Percentiles rank a stretch among this genome's conserved stretches.
These are phyloP conservation scores for Tretioscincus oriximinensis DNA, from an alignment of 2,113 vertebrate species.

Conservation along the genomic window DNA sequence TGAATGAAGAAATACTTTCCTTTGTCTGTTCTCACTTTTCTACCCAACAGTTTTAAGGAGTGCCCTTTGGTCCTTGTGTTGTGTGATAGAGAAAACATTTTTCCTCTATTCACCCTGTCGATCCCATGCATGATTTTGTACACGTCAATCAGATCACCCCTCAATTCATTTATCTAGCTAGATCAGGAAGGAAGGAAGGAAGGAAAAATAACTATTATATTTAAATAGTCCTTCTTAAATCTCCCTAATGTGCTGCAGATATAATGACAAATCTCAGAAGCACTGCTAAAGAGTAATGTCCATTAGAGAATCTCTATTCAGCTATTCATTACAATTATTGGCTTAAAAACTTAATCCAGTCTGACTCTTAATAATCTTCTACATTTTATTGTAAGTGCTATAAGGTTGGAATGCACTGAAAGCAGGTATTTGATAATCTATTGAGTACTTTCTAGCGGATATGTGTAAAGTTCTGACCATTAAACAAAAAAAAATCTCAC, in stretches of 20 bases:
- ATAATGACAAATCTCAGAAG: slow-evolving; percentile 9
- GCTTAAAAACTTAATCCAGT: background rate
- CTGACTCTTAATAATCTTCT: slow-evolving; percentile 4
- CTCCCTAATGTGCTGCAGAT: background rate
- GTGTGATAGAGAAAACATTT: too few relatives aligned
- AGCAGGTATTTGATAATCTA: background rate
- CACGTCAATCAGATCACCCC: too few relatives aligned
- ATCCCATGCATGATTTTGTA: too few relatives aligned
- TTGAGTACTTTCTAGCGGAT: background rate
- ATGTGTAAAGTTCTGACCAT: background rate
- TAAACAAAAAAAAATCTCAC: background rate
- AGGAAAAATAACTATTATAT: background rate
- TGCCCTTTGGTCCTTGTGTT: too few relatives aligned
- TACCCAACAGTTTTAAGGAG: too few relatives aligned
- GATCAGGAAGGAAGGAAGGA: background rate
- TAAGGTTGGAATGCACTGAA: background rate
- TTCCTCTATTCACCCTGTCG: too few relatives aligned
- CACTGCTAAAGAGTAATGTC: slow-evolving; percentile 7
- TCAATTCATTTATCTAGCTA: background rate
- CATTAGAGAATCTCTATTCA: background rate
- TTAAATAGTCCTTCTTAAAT: background rate
- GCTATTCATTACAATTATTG: slow-evolving; percentile 1
- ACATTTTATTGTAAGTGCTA: slow-evolving; percentile 2
- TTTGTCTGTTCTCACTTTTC: too few relatives aligned
- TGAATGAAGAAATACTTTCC: too few relatives aligned